Evolutionary conservation across 1,140 invertebrate species (phyloP).

Genomic region (Venturia canescens): DNA sequence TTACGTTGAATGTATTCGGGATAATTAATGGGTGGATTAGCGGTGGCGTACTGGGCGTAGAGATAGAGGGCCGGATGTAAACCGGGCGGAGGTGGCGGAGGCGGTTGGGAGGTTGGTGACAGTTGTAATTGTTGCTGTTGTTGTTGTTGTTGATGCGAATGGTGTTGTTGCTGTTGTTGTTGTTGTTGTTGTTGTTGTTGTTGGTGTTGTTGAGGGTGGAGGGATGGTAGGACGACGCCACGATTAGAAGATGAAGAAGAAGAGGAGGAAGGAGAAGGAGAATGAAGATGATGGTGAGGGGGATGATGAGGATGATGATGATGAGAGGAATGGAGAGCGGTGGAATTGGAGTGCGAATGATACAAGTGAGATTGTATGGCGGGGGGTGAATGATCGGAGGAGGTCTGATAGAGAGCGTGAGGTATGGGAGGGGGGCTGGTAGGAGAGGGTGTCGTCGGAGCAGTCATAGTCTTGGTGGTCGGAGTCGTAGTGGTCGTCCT

Average conservation of each 20-base stretch:
- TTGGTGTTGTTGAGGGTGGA: conserved; percentile 52
- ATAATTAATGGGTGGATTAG: conserved; percentile 69
- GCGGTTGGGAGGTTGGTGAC: no score
- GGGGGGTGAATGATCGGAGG: conserved; percentile 47
- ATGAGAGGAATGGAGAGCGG: conserved; percentile 43
- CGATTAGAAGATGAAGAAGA: conserved; percentile 51
- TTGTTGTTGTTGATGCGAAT: no score
- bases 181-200: no score
- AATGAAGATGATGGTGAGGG: conserved; percentile 43
- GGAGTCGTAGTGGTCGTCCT: conserved; percentile 56
- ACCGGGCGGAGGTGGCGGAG: conserved; percentile 66
- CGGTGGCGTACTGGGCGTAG: conserved; percentile 74
- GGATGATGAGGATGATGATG: conserved; percentile 58
- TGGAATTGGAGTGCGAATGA: conserved; percentile 63
- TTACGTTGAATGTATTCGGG: conserved; percentile 74
- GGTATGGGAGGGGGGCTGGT: conserved; percentile 53
- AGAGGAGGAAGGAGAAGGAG: conserved; percentile 48
- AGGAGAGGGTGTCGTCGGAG: background rate
- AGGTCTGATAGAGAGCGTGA: conserved; percentile 74
- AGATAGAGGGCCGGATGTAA: conserved; percentile 74
- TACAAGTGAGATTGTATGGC: conserved; percentile 64
- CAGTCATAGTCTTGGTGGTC: background rate
- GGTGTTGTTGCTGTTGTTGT: no score
- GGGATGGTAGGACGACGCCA: conserved; percentile 56
- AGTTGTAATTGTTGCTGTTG: no score